These are phyloP conservation scores for Petromus typicus DNA, from an alignment of 2,113 vertebrate genomes.

Conservation along the genomic window DNA sequence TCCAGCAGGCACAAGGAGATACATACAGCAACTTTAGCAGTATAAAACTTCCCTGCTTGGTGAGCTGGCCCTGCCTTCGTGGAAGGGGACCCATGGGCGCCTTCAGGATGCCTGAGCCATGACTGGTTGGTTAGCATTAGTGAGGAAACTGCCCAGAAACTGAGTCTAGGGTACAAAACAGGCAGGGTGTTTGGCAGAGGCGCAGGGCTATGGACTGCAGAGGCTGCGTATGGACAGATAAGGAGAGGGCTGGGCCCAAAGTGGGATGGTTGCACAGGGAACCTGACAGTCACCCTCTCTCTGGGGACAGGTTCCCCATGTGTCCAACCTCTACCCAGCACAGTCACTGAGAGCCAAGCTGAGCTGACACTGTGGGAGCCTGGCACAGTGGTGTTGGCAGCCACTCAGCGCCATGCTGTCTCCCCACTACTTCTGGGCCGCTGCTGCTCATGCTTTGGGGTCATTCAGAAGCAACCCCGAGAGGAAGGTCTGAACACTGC, in stretches of 20 bases:
- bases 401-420: too few species aligned
- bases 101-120: neutral
- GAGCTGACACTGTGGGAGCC: too few species aligned
- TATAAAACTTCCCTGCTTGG: neutral
- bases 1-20: neutral
- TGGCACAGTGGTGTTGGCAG: too few species aligned
- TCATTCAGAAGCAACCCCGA: neutral
- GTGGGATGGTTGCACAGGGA: neutral
- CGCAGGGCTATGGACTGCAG: neutral
- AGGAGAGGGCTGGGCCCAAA: neutral
- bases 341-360: too few species aligned
- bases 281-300: fast-evolving
- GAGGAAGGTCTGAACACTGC: too few species aligned
- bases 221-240: neutral
- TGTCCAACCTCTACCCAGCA: too few species aligned
- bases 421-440: neutral
- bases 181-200: neutral
- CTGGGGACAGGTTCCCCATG: neutral
- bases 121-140: too few species aligned
- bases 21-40: neutral
- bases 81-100: too few species aligned
- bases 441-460: neutral
- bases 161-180: neutral
- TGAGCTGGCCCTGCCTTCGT: neutral
- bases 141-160: neutral